Evolutionary conservation across 2,113 vertebrate genomes (phyloP).

Genomic region (Bungarus multicinctus): DNA sequence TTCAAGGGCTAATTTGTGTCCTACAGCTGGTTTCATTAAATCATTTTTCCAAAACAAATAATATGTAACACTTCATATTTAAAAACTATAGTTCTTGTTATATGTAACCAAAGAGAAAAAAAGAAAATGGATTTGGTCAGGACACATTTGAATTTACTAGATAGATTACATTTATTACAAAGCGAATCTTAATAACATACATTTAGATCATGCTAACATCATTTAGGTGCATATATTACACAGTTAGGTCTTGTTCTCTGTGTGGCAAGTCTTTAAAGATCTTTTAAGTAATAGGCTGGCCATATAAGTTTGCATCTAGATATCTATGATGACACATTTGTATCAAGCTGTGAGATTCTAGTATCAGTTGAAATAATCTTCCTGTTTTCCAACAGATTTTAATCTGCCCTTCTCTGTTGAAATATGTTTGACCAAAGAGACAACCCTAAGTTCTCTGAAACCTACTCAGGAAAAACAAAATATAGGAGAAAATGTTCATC

Average conservation of each 20-base stretch:
- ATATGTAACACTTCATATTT: neutral
- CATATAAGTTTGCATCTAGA: neutral
- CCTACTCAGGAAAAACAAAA: conserved; percentile 78
- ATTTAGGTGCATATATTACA: neutral
- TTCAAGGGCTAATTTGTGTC: neutral
- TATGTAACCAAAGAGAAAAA: neutral
- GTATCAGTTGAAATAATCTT: neutral
- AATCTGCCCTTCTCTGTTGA: conserved; percentile 77
- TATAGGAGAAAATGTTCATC: conserved; percentile 61
- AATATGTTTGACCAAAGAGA: conserved; percentile 80
- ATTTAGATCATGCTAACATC: neutral
- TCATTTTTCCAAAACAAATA: neutral
- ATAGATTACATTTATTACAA: neutral
- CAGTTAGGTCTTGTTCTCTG: neutral
- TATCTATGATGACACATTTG: neutral
- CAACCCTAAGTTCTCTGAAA: conserved; percentile 66
- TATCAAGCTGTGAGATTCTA: neutral
- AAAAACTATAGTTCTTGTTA: neutral
- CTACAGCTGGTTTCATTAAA: neutral
- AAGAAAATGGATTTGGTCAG: neutral
- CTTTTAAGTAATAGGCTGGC: neutral
- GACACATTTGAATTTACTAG: neutral
- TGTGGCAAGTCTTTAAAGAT: neutral
- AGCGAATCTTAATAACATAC: no score
- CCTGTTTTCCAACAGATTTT: conserved; percentile 78